Evolutionary conservation across 2,888 invertebrate genomes (phyloP).

Genomic region (Cynaeus angustus): DNA sequence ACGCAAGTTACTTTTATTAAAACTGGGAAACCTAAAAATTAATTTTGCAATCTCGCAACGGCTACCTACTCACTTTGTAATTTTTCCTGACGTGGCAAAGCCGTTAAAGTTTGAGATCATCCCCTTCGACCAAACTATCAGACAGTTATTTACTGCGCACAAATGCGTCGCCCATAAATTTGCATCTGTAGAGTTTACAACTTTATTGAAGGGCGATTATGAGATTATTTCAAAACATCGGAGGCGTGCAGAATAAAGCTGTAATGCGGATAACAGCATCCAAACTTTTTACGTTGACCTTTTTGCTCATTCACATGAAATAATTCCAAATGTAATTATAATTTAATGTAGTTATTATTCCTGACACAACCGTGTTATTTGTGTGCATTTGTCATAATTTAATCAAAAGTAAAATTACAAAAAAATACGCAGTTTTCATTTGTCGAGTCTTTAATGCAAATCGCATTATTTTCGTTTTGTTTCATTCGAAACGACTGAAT

Average conservation of each 20-base stretch:
- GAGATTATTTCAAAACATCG: constrained; percentile 12
- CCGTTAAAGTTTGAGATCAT: constrained; percentile 2
- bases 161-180: constrained; percentile 18
- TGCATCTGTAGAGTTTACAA: constrained; percentile 15
- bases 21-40: too few relatives aligned
- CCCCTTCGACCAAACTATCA: constrained; percentile 12
- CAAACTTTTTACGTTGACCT: constrained; percentile 1
- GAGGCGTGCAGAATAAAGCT: constrained; percentile 5
- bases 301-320: neutral
- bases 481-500: neutral
- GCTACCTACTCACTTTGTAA: neutral
- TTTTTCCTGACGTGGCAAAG: constrained; percentile 2
- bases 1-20: neutral
- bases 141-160: constrained; percentile 3
- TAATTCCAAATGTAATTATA: too few relatives aligned
- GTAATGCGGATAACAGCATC: neutral
- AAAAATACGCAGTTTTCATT: constrained; percentile 1
- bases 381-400: neutral
- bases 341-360: too few relatives aligned
- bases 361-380: too few relatives aligned
- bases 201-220: constrained; percentile 17
- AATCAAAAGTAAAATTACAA: neutral
- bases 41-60: too few relatives aligned
- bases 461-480: constrained; percentile 8
- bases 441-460: neutral